A percentile compares a stretch with the other conserved stretches of the same genome.
Conservation (phyloP, 2,888 invertebrate species). For the Mechanitis messenoides region DNA sequence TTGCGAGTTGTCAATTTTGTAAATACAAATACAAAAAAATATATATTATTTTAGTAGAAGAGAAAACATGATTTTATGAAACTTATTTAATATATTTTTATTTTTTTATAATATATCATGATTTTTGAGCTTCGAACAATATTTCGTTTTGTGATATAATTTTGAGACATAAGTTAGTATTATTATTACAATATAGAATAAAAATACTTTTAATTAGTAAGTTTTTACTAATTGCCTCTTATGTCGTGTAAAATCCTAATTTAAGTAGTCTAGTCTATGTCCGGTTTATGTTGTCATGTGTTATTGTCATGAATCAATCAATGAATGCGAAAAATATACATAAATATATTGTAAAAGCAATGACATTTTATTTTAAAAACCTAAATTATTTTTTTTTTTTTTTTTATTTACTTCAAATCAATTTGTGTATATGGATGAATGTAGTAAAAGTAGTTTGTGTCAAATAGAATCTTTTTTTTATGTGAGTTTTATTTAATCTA, state of each 20-base stretch:
- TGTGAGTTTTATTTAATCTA: no score
- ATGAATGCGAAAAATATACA: constrained; percentile 62
- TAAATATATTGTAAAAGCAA: background rate
- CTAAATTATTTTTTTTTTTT: no score
- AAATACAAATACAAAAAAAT: no score
- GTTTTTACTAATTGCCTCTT: constrained; percentile 17
- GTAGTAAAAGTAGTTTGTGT: no score
- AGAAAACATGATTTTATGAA: background rate
- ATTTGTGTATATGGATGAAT: no score
- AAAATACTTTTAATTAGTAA: constrained; percentile 24
- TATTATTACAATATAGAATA: constrained; percentile 13
- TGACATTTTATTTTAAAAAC: background rate
- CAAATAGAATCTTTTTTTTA: no score
- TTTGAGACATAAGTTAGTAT: constrained; percentile 24
- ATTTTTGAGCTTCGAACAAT: constrained; percentile 17
- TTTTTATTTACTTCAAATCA: no score
- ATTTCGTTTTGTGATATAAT: constrained; percentile 30
- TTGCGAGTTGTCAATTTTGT: no score
- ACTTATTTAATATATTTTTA: background rate
- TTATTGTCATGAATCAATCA: constrained; percentile 23
- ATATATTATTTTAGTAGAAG: no score
- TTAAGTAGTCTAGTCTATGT: constrained; percentile 28
- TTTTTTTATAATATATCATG: constrained; percentile 10
- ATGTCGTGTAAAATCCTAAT: constrained; percentile 24
- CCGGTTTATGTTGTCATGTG: constrained; percentile 31